Evolutionary conservation across 2,888 invertebrate species (phyloP), one percentile per base, ranked within the genome.

Genomic region (Megastigmus dorsalis): DNA sequence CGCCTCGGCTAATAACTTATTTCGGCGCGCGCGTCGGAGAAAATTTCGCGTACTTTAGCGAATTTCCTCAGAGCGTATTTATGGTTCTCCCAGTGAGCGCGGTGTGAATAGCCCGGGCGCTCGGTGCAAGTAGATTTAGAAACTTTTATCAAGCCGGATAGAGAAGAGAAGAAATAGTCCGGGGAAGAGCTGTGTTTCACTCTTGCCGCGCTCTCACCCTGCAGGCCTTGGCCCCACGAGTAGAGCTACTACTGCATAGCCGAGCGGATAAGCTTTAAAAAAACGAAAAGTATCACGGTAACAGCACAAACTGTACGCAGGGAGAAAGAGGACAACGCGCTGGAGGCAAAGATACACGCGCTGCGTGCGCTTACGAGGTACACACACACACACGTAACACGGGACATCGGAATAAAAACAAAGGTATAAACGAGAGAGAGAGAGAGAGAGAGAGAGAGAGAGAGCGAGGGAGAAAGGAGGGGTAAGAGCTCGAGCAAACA

Each of bases 111-210:
- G 38, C 26, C 23, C 5, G n/a, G n/a, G n/a, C n/a, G n/a, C n/a
- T 23, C 30, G 54, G 43, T 45, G 30, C n/a, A 28, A 54, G 54
- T 66, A 26, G 54, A 66, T 66, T 66, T 54, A 18, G 54, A 54
- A 66, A 66, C 18, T 54, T 65, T 65, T 38, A 65, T 65, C 65
- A 54, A 65, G 65, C 65, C 41, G 43, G 59, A 43, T 36, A 13
- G 20, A 55, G 15, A 3, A 28, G 54, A 28, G 54, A 52, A 52
- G 38, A 52, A 65, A 41, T 23, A 26, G 63, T 50, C 36, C n/a
- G n/a, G n/a, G n/a, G 38, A 38, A 10, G 9, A 36, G 38, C n/a
- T 15, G 26, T 28, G 3, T 26, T n/a, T 18, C 20, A 3, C 9
- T 26, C 1, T 10, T 9, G 5, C 23, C 1, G 13, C 50, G n/a